A percentile compares a stretch with the other conserved stretches of the same genome.
These are phyloP conservation scores for Athripsodes cinereus DNA, from an alignment of 2,888 invertebrate genomes.

Conservation along the genomic window DNA sequence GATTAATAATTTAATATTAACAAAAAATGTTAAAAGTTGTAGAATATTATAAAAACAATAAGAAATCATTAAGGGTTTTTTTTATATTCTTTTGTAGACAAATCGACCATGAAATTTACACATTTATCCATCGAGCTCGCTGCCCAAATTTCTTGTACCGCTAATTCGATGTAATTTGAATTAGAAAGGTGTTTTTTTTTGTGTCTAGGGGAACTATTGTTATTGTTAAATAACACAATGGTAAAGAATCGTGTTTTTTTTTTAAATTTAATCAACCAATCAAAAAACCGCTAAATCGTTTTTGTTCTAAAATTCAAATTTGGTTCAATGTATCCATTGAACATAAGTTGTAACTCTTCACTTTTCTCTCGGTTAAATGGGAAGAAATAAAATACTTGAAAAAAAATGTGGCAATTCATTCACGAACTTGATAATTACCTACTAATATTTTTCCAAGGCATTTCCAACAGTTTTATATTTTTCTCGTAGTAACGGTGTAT, in stretches of 20 bases:
- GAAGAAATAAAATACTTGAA: too few species aligned
- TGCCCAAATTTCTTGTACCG: neutral
- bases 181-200: neutral
- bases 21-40: neutral
- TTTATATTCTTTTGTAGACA: neutral
- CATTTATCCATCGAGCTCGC: neutral
- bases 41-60: neutral
- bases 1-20: too few species aligned
- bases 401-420: too few species aligned
- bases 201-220: neutral
- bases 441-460: too few species aligned
- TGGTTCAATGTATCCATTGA: too few species aligned
- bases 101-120: neutral
- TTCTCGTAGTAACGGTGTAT: too few species aligned
- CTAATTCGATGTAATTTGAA: slow-evolving; percentile 1
- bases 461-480: too few species aligned
- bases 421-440: too few species aligned
- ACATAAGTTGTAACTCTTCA: too few species aligned
- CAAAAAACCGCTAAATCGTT: neutral
- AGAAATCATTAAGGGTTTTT: neutral
- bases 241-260: neutral
- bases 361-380: too few species aligned
- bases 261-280: neutral
- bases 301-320: neutral
- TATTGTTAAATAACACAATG: too few species aligned